Evolutionary conservation across 2,888 invertebrate genomes (phyloP), one percentile per base, ranked within the genome.

Genomic region (Lepidonotus clava): DNA sequence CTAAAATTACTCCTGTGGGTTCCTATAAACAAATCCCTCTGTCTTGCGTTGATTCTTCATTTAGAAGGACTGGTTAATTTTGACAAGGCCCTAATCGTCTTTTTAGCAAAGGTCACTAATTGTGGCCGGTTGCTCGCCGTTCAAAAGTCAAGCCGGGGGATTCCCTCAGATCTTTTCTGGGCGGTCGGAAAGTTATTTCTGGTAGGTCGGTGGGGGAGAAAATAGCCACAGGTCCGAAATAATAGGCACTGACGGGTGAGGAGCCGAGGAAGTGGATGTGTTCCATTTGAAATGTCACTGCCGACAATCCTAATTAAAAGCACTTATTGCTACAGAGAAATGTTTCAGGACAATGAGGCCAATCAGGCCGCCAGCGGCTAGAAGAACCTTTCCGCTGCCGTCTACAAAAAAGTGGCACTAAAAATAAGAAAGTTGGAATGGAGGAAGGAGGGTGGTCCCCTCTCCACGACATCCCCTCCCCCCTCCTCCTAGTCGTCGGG

Each of bases 251-350:
- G 28, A 14, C 51, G 46, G 28, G 24, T 32, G 46, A 46, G 5
- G 21, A 71, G 21, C 14, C 36, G 46, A 80, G 80, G 80, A 80
- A 80, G 80, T 80, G 80, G 80, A 80, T 80, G 14, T 80, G 80
- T 80, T 80, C 80, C 80, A 80, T 80, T 46, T 80, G 80, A 80
- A 80, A 80, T 80, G 80, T 80, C 80, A 80, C 41, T 34, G 80
- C 28, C 28, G 80, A 28, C 5, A 21, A 18, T 51, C 41, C 51
- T 80, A 80, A 80, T 80, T 80, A 80, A 80, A 41, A 80, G 21
- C 51, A 80, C 51, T 80, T 80, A 80, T 4, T 80, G 46, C 80
- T 11, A 51, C 80, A 41, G 46, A 80, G 51, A 80, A 51, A 80
- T 80, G 80, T 24, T 51, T 80, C 41, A 41, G 46, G 80, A 80